These are phyloP conservation scores for Molorchus minor DNA, from an alignment of 2,888 invertebrate species.

Conservation along the genomic window DNA sequence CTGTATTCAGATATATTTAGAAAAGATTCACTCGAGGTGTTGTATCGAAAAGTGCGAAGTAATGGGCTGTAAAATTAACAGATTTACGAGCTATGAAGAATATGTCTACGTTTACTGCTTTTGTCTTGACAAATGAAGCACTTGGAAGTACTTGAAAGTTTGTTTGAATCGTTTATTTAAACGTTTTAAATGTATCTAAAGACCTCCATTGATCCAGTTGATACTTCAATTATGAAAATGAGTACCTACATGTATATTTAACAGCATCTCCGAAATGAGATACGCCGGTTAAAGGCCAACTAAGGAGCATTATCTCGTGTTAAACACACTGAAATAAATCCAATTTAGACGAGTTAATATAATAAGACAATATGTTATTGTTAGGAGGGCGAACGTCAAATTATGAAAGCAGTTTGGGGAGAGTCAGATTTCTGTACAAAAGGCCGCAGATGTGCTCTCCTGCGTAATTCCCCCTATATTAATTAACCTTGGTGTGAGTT, in stretches of 20 bases:
- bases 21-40: neutral
- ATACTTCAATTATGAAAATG: too few species aligned
- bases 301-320: neutral
- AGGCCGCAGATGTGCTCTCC: neutral
- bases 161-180: too few species aligned
- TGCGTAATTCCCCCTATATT: conserved; percentile 9
- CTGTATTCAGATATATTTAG: conserved; percentile 19
- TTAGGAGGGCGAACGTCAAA: conserved; percentile 21
- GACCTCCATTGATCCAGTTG: too few species aligned
- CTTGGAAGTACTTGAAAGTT: too few species aligned
- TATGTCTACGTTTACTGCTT: too few species aligned
- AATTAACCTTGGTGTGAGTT: conserved; percentile 20
- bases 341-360: conserved; percentile 8
- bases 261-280: too few species aligned
- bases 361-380: conserved; percentile 20
- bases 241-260: too few species aligned
- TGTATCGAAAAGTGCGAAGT: neutral
- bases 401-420: conserved; percentile 21
- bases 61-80: conserved; percentile 4
- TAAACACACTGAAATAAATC: conserved; percentile 1
- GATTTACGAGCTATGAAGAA: too few species aligned
- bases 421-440: conserved; percentile 17
- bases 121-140: too few species aligned
- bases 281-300: too few species aligned
- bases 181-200: too few species aligned